These are phyloP conservation scores for Callochromis pleurospilus DNA, from an alignment of 2,113 vertebrate genomes.

Conservation along the genomic window DNA sequence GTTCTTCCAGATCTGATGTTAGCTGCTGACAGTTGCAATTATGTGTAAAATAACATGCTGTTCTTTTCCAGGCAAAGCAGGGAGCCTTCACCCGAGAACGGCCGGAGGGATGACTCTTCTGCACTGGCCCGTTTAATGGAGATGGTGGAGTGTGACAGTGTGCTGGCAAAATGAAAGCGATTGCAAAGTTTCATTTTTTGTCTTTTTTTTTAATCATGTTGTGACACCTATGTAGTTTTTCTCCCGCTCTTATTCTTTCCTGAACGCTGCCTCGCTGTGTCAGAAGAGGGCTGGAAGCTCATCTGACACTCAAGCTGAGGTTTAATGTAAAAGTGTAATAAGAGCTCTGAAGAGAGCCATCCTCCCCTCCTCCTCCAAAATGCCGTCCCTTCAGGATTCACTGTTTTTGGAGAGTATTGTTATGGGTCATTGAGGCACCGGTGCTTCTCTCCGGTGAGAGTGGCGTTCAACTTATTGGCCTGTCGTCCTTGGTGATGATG, in stretches of 20 bases:
- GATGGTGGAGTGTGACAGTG: conserved; percentile 30
- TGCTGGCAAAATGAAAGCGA: conserved; percentile 15
- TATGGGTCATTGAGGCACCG: conserved; percentile 51
- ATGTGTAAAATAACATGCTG: conserved; percentile 89
- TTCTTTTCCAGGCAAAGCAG: conserved; percentile 77
- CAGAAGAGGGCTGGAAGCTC: conserved; percentile 52
- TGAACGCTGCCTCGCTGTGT: conserved; percentile 10
- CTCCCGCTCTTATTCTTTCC: neutral
- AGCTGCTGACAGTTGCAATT: conserved; percentile 91
- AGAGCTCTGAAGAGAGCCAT: conserved; percentile 53
- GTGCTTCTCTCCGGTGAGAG: conserved; percentile 43
- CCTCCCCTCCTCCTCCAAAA: conserved; percentile 44
- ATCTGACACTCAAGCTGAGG: conserved; percentile 58
- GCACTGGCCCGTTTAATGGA: conserved; percentile 58
- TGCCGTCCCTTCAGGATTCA: conserved; percentile 49
- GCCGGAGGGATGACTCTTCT: conserved; percentile 78
- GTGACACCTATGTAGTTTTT: conserved; percentile 14
- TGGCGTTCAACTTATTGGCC: conserved; percentile 53
- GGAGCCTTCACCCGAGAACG: conserved; percentile 77
- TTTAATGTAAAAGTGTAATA: conserved; percentile 69
- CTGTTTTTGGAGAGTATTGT: conserved; percentile 62
- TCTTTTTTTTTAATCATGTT: neutral
- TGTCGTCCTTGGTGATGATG: conserved; percentile 58
- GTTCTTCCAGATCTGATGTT: conserved; percentile 83
- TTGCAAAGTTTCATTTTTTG: conserved; percentile 7